phyloP scores from a whole-genome alignment of 2,113 vertebrate genomes.

The Sula dactylatra region DNA sequence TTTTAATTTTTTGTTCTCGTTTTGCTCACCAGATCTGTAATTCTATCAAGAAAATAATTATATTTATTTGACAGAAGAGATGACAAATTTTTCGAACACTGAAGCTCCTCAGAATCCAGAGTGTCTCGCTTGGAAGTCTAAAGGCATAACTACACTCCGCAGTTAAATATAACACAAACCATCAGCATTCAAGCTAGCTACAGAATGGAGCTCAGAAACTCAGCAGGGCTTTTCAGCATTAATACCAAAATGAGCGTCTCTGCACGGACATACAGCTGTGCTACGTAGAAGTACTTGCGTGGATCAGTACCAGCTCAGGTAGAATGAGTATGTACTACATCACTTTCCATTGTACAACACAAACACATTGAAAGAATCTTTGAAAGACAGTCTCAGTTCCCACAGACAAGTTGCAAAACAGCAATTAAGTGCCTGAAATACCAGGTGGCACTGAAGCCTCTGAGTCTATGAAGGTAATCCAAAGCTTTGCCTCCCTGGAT shows the following conservation, averaged over 20 bases:
- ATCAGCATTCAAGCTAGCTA: slow-evolving; percentile 25
- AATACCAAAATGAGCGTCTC: background rate
- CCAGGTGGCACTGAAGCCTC: slow-evolving; percentile 20
- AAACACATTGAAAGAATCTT: slow-evolving; percentile 22
- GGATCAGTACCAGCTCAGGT: slow-evolving; percentile 24
- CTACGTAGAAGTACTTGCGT: background rate
- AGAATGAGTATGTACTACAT: slow-evolving; percentile 14
- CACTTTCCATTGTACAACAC: slow-evolving; percentile 17
- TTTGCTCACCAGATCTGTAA: background rate
- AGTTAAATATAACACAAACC: slow-evolving; percentile 49
- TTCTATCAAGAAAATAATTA: background rate
- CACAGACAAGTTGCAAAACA: slow-evolving; percentile 43
- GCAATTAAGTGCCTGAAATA: slow-evolving; percentile 40
- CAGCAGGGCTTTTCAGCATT: slow-evolving; percentile 48
- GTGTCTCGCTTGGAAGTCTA: slow-evolving; percentile 14
- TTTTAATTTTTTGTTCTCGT: background rate
- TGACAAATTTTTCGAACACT: background rate
- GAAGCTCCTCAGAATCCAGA: background rate
- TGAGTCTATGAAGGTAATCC: background rate
- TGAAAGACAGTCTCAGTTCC: slow-evolving; percentile 21
- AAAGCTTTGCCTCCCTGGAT: slow-evolving; percentile 25
- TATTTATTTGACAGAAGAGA: slow-evolving; percentile 10
- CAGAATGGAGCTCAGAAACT: slow-evolving; percentile 32
- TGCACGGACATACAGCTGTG: background rate
- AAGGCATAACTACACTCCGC: background rate